These are phyloP conservation scores for Papilio polyxenes DNA, from an alignment of 1,140 invertebrate species.

Conservation along the genomic window DNA sequence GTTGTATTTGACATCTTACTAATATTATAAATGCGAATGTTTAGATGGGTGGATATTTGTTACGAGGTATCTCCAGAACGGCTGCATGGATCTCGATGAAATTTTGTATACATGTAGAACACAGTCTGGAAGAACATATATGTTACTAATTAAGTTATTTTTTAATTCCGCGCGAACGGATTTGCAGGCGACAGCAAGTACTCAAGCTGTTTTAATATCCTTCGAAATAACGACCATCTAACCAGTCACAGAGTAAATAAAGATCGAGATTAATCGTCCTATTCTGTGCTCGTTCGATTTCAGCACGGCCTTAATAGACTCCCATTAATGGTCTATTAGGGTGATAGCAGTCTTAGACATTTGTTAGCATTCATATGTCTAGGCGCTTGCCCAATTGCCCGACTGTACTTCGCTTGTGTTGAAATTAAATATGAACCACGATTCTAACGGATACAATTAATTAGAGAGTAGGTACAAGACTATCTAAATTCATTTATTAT, in stretches of 20 bases:
- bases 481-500: too few species aligned
- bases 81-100: too few species aligned
- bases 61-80: too few species aligned
- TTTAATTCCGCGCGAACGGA: too few species aligned
- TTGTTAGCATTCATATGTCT: constrained; percentile 49
- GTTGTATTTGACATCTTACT: neutral
- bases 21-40: too few species aligned
- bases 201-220: neutral
- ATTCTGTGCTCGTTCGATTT: constrained; percentile 55
- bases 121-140: too few species aligned
- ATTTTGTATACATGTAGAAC: too few species aligned
- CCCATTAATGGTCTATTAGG: constrained; percentile 57
- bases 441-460: neutral
- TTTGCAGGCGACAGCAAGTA: neutral
- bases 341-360: constrained; percentile 48
- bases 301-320: constrained; percentile 53
- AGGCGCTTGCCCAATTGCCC: constrained; percentile 36
- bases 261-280: constrained; percentile 53
- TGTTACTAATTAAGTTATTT: too few species aligned
- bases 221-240: neutral
- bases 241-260: constrained; percentile 19
- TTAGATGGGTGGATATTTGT: too few species aligned
- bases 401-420: neutral
- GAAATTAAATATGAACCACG: constrained; percentile 1
- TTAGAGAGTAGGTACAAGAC: neutral